A percentile compares a stretch with the other conserved stretches of the same genome.
These are phyloP conservation scores for Meriones unguiculatus DNA, from an alignment of 2,113 vertebrate species.

Conservation along the genomic window DNA sequence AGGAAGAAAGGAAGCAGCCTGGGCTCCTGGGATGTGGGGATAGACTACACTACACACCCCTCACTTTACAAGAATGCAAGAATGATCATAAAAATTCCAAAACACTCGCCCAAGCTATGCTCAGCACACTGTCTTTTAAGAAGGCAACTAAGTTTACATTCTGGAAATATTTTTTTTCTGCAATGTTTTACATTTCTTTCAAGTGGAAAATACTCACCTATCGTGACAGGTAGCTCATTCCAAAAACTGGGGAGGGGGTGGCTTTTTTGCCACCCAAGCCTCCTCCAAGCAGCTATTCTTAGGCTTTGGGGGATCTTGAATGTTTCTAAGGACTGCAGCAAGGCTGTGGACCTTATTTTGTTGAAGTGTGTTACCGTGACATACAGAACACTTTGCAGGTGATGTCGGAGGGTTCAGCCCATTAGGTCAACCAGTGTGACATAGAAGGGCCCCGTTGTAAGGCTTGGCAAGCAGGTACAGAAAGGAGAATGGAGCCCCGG, in stretches of 20 bases:
- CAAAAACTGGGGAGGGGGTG: neutral
- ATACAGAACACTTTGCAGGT: neutral
- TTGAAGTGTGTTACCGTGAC: neutral
- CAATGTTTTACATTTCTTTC: constrained; percentile 50
- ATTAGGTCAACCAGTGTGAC: neutral
- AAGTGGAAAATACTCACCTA: constrained; percentile 58
- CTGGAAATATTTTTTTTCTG: constrained; percentile 64
- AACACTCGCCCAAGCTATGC: neutral
- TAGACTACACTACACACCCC: neutral
- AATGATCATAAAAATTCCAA: constrained; percentile 26
- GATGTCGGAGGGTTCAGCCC: neutral
- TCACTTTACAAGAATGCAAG: constrained; percentile 10
- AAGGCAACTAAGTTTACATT: constrained; percentile 46
- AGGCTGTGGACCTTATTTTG: neutral
- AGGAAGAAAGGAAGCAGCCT: constrained; percentile 1
- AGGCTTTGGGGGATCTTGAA: neutral
- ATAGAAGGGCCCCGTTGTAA: neutral
- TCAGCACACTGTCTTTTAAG: constrained; percentile 49
- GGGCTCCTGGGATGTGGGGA: neutral
- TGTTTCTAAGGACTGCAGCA: constrained; percentile 2
- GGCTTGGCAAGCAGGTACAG: neutral
- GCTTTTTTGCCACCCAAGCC: neutral
- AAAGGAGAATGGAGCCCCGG: neutral
- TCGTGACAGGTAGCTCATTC: constrained; percentile 35
- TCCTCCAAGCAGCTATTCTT: neutral